Conservation (phyloP, 2,888 invertebrate species). For the Andrena minutula region DNA sequence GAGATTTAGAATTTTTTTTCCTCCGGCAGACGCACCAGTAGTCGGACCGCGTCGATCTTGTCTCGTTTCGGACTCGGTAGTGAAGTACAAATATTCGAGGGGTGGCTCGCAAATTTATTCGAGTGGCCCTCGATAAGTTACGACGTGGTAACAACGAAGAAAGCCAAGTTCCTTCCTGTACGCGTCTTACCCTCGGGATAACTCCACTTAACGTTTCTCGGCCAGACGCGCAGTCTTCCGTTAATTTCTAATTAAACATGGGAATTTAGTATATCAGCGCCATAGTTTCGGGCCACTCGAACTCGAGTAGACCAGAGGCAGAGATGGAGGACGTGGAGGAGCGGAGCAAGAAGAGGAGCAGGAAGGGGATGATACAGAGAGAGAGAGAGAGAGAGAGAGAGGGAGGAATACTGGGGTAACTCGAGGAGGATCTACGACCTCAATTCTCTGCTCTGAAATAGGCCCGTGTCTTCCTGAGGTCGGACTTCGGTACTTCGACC, state of each 20-base stretch:
- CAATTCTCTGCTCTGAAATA: slow-evolving; percentile 64
- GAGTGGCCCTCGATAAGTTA: slow-evolving; percentile 10
- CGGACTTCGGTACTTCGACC: slow-evolving; percentile 69
- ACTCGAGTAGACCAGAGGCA: slow-evolving; percentile 12
- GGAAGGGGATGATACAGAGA: not conserved
- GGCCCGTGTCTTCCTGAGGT: slow-evolving; percentile 67
- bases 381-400: not conserved
- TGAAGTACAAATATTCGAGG: slow-evolving; percentile 34
- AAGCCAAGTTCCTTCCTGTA: not conserved
- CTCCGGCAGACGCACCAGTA: no score
- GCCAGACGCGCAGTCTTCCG: slow-evolving; percentile 20
- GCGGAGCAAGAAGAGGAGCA: slow-evolving; percentile 13
- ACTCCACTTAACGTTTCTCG: not conserved
- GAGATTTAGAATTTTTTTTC: no score
- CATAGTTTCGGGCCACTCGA: slow-evolving; percentile 45
- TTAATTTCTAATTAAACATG: slow-evolving; percentile 69
- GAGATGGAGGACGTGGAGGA: not conserved
- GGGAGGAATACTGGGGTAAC: slow-evolving; percentile 32
- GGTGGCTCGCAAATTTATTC: not conserved
- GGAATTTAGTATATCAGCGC: slow-evolving; percentile 50
- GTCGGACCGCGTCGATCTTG: not conserved
- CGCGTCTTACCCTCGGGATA: not conserved
- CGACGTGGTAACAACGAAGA: not conserved
- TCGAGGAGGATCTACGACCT: slow-evolving; percentile 67
- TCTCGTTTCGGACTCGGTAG: no score